phyloP scores from a whole-genome alignment of 2,113 vertebrate genomes.

The Sphaerodactylus townsendi region DNA sequence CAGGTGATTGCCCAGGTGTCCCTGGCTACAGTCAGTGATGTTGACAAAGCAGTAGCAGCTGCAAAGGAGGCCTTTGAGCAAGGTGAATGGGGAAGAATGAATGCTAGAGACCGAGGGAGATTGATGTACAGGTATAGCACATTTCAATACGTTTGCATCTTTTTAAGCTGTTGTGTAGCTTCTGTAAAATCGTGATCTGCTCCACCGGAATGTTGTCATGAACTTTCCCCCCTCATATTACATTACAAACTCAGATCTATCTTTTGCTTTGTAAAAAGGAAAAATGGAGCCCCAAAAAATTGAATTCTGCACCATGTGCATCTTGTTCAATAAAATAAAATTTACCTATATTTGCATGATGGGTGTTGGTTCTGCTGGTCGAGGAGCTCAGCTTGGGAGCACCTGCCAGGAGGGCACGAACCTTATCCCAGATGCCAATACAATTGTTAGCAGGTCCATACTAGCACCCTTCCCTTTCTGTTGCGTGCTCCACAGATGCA shows the following conservation, averaged over 20 bases:
- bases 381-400: not conserved
- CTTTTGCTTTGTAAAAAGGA: not conserved
- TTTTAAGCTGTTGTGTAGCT: not conserved
- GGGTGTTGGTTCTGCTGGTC: not conserved
- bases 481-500: no score
- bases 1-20: conserved; percentile 81
- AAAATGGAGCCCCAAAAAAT: not conserved
- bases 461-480: no score
- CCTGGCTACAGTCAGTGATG: conserved; percentile 77
- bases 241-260: not conserved
- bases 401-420: not conserved
- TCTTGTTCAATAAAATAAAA: not conserved
- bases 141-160: not conserved
- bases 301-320: not conserved
- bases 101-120: conserved; percentile 78
- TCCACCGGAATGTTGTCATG: not conserved
- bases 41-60: conserved; percentile 82
- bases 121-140: conserved; percentile 78
- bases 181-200: not conserved
- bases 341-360: no score
- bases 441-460: no score
- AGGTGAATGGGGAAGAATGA: conserved; percentile 84
- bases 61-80: conserved; percentile 85
- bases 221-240: not conserved
- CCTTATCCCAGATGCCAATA: not conserved